These are phyloP conservation scores for Barypeithes pellucidus DNA, from an alignment of 2,888 invertebrate species.

Conservation along the genomic window DNA sequence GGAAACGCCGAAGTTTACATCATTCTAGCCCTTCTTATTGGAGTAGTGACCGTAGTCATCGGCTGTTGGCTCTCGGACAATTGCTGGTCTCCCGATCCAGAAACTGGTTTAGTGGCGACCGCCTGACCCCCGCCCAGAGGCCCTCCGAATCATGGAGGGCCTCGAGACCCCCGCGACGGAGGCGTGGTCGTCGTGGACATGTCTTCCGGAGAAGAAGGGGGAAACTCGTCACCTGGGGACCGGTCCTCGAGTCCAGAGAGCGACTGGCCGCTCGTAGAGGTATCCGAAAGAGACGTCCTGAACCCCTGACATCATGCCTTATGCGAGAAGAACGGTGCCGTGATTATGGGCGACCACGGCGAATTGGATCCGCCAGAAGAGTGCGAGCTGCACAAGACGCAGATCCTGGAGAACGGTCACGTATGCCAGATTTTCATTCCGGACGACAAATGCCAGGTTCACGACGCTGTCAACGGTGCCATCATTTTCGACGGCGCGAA, in stretches of 20 bases:
- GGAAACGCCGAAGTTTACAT: slow-evolving; percentile 85
- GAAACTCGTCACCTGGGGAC: slow-evolving; percentile 56
- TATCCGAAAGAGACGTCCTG: slow-evolving; percentile 63
- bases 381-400: slow-evolving; percentile 58
- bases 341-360: slow-evolving; percentile 45
- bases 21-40: slow-evolving; percentile 81
- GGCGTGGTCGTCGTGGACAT: slow-evolving; percentile 51
- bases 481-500: slow-evolving; percentile 53
- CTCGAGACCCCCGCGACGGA: slow-evolving; percentile 50
- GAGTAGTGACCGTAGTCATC: slow-evolving; percentile 82
- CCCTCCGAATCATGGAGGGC: slow-evolving; percentile 51
- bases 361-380: slow-evolving; percentile 49
- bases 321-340: slow-evolving; percentile 61
- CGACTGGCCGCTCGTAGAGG: slow-evolving; percentile 69
- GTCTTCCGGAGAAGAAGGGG: slow-evolving; percentile 52
- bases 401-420: slow-evolving; percentile 61
- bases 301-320: slow-evolving; percentile 65
- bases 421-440: slow-evolving; percentile 59
- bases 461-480: slow-evolving; percentile 56
- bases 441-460: slow-evolving; percentile 59
- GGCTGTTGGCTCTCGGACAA: slow-evolving; percentile 86
- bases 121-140: slow-evolving; percentile 76
- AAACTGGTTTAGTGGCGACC: slow-evolving; percentile 76
- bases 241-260: slow-evolving; percentile 67
- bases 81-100: slow-evolving; percentile 84